These are phyloP conservation scores for Idaea straminata DNA, from an alignment of 2,888 invertebrate genomes.

Conservation along the genomic window DNA sequence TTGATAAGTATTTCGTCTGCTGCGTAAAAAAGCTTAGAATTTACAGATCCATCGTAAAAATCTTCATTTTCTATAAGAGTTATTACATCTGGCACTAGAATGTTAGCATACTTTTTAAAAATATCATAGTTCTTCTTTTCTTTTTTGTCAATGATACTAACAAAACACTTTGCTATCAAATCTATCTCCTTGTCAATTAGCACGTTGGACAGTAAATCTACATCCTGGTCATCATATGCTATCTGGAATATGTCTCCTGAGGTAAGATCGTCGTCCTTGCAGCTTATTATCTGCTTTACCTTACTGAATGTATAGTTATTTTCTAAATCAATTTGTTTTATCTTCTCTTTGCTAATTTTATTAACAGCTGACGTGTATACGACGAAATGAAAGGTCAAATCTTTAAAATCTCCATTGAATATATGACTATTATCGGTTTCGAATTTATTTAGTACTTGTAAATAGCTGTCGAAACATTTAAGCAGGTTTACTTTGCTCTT, in stretches of 20 bases:
- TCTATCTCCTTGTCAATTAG: background rate
- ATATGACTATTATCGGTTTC: background rate
- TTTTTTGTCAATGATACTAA: background rate
- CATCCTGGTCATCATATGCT: background rate
- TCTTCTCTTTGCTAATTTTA: background rate
- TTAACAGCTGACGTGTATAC: background rate
- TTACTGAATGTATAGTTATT: background rate
- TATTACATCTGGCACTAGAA: background rate
- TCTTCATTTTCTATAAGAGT: background rate
- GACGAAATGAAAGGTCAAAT: background rate
- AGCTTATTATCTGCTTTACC: background rate
- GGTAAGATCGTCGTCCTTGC: background rate
- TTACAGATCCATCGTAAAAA: background rate
- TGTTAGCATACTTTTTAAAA: background rate
- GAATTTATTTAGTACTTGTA: background rate
- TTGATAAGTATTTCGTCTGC: background rate
- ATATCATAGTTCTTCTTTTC: background rate
- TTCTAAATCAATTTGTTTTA: background rate
- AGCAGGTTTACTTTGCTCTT: background rate
- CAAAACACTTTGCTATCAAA: background rate
- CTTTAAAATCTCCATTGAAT: background rate
- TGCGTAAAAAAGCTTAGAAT: background rate
- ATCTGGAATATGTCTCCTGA: background rate
- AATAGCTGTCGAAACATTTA: slow-evolving; percentile 3
- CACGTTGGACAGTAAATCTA: background rate